Evolutionary conservation across 2,888 invertebrate genomes (phyloP).

Genomic region (Hypomecis atomaria): DNA sequence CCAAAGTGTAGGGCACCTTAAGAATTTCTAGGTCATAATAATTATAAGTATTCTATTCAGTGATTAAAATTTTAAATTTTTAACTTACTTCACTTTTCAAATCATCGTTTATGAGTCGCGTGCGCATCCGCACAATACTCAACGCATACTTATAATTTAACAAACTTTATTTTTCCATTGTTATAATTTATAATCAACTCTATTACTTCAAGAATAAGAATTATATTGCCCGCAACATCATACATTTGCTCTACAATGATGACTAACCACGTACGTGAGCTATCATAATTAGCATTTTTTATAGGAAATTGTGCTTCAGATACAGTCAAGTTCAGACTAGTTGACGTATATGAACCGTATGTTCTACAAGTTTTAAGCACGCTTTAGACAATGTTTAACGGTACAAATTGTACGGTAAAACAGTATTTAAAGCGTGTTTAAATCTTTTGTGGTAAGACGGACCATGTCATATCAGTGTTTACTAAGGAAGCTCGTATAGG

Average conservation of each 20-base stretch:
- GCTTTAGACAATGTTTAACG: no score
- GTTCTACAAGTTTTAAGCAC: slow-evolving; percentile 10
- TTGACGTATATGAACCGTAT: slow-evolving; percentile 51
- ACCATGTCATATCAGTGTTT: not conserved
- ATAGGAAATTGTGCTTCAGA: slow-evolving; percentile 38
- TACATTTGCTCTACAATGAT: slow-evolving; percentile 23
- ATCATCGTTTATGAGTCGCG: slow-evolving; percentile 49
- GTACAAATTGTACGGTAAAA: no score
- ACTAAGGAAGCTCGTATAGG: not conserved
- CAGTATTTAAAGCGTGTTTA: no score
- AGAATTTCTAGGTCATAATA: no score
- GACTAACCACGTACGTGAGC: slow-evolving; percentile 46
- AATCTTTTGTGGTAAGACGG: no score
- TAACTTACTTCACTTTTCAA: slow-evolving; percentile 44
- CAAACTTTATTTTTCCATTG: slow-evolving; percentile 13
- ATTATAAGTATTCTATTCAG: no score
- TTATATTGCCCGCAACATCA: slow-evolving; percentile 1
- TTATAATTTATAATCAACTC: slow-evolving; percentile 29
- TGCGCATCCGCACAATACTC: slow-evolving; percentile 50
- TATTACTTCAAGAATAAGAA: slow-evolving; percentile 5
- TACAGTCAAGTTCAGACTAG: slow-evolving; percentile 63
- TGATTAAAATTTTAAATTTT: slow-evolving; percentile 23
- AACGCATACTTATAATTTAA: slow-evolving; percentile 29
- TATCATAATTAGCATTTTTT: slow-evolving; percentile 44
- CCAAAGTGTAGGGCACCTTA: no score